These are phyloP conservation scores for Pteronura brasiliensis DNA, from an alignment of 2,113 vertebrate genomes.

Conservation along the genomic window DNA sequence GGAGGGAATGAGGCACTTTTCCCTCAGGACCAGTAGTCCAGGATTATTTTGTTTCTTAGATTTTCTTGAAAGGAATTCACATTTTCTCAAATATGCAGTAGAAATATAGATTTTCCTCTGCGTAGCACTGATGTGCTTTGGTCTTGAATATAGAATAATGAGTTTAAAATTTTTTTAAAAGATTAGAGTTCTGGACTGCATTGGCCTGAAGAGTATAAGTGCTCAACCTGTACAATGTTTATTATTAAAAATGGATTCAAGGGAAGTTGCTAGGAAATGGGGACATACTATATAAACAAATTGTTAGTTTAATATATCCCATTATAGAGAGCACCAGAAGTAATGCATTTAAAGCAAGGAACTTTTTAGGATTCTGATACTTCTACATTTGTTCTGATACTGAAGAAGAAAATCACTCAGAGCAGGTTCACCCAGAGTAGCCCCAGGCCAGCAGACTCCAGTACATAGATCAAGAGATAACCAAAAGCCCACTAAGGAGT, in stretches of 20 bases:
- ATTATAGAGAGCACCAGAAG: not conserved
- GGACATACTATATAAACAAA: not conserved
- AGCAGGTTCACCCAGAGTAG: too few species aligned
- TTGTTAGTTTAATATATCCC: not conserved
- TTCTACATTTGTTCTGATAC: too few species aligned
- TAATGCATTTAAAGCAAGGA: not conserved
- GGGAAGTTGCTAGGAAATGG: not conserved
- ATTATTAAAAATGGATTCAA: not conserved
- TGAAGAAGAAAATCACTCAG: too few species aligned
- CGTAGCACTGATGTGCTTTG: conserved; percentile 84
- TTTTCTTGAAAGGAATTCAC: too few species aligned
- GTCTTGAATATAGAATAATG: conserved; percentile 81
- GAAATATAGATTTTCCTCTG: too few species aligned
- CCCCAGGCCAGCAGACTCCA: too few species aligned
- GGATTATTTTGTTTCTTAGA: too few species aligned
- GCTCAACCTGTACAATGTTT: not conserved
- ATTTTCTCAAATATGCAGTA: too few species aligned
- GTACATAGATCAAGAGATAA: too few species aligned
- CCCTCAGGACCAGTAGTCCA: too few species aligned
- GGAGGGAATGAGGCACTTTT: too few species aligned
- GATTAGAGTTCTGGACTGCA: conserved; percentile 78
- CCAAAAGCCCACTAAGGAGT: too few species aligned
- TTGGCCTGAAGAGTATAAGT: conserved; percentile 71
- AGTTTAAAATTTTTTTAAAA: conserved; percentile 81
- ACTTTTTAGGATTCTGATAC: not conserved